phyloP scores from a whole-genome alignment of 2,797 vertebrate genomes.

The Uromys caudimaculatus region DNA sequence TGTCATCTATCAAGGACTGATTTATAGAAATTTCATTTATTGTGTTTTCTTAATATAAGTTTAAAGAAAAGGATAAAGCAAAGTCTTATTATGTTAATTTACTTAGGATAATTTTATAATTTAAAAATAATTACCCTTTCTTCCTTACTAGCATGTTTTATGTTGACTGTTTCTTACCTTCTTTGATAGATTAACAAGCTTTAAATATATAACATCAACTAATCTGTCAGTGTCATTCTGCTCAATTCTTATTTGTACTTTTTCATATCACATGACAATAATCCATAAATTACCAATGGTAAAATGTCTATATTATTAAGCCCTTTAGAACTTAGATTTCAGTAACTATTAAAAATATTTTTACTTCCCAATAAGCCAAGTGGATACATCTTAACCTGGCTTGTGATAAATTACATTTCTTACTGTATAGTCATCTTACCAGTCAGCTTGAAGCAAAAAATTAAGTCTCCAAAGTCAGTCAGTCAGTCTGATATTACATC shows the following conservation, averaged over 20 bases:
- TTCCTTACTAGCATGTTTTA: neutral
- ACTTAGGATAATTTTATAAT: neutral
- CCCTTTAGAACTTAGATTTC: neutral
- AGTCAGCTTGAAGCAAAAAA: neutral
- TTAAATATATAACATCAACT: neutral
- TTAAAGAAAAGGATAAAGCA: neutral
- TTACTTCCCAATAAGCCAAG: neutral
- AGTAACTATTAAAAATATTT: neutral
- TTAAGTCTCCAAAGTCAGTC: neutral
- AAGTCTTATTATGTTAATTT: neutral
- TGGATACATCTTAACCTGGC: neutral
- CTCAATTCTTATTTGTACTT: neutral
- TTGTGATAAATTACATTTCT: neutral
- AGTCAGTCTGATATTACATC: neutral
- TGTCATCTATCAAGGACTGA: neutral
- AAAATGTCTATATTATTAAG: neutral
- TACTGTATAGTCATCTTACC: neutral
- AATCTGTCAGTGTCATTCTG: neutral
- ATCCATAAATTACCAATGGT: neutral
- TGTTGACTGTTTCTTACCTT: neutral
- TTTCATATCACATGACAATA: neutral
- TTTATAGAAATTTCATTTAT: neutral
- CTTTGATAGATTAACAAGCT: neutral
- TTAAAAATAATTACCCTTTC: neutral
- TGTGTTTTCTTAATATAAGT: neutral